Evolutionary conservation across 2,888 invertebrate genomes (phyloP), one percentile per base, ranked within the genome.

Genomic region (Podabrus alpinus): DNA sequence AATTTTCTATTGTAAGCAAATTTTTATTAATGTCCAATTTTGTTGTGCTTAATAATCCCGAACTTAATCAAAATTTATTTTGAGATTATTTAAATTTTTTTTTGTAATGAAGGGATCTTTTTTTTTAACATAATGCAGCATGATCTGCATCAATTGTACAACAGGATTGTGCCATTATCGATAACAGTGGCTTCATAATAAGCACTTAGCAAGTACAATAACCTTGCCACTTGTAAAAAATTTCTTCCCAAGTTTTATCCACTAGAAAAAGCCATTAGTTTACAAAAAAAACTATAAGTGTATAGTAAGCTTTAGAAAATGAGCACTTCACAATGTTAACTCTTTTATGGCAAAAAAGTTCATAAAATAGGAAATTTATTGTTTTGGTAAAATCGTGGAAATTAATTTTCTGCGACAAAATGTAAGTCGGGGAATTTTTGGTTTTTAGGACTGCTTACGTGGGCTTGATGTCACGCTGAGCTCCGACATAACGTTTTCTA

Each of bases 81-180:
- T n/a, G 45, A 2, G 7, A n/a, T 45, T 45, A 45, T 45, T 45
- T 45, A 45, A 45, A 45, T 45, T 45, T 45, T 45, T 29, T 29
- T 7, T n/a, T 45, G 1, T 24, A 1, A 2, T 7, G n/a, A 13
- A 7, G 29, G 7, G 45, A 17, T 64, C 15, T 60, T 60, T 60
- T 60, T 60, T 13, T 64, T 15, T 64, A 19, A 64, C 11, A 67
- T 60, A 71, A 67, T 71, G 16, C 29, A 21, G 60, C 67, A 72
- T 21, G 68, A 73, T 68, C 73, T 73, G 66, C 74, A 68, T 74
- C 71, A 71, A 72, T 68, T 71, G 64, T 71, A 74, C 45, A 64
- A 64, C 74, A 74, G 62, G 29, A 62, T 69, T 73, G 73, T 70
- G 71, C 74, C 68, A 74, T 74, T 74, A 74, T 69, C 74, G 71